Evolutionary conservation across 2,888 invertebrate genomes (phyloP).

Genomic region (Meiosimyza decipiens): DNA sequence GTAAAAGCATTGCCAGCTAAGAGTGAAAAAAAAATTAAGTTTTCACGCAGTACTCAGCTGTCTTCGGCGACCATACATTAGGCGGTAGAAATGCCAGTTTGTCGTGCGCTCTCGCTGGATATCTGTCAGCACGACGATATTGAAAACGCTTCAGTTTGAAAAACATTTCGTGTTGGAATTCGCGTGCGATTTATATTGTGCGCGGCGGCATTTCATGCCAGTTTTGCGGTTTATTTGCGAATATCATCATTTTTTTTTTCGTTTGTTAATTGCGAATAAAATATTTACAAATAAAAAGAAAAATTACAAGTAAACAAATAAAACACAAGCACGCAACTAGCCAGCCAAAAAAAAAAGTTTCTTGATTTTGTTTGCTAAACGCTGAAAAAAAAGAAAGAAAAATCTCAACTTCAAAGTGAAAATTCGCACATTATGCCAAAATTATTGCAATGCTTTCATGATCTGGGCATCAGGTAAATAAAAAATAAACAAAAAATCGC

Average conservation of each 20-base stretch:
- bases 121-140: conserved; percentile 2
- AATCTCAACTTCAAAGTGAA: not conserved
- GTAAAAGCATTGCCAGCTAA: conserved; percentile 12
- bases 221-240: not conserved
- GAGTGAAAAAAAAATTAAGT: not conserved
- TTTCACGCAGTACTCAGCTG: not conserved
- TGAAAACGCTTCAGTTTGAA: conserved; percentile 18
- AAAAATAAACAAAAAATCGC: not conserved
- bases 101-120: not conserved
- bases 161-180: conserved; percentile 24
- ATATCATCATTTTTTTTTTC: not conserved
- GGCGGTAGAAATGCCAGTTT: not conserved
- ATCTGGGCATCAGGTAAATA: conserved; percentile 27
- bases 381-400: too few species aligned
- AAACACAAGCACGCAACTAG: conserved; percentile 5
- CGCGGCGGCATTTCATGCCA: not conserved
- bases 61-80: not conserved
- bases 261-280: not conserved
- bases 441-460: conserved; percentile 25
- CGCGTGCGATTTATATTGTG: conserved; percentile 25
- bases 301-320: not conserved
- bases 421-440: conserved; percentile 20
- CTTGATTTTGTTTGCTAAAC: conserved; percentile 9
- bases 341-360: conserved; percentile 5
- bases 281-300: conserved; percentile 7